Base-by-base conservation (phyloP, 2,888 invertebrate species). In the Dioctria linearis region DNA sequence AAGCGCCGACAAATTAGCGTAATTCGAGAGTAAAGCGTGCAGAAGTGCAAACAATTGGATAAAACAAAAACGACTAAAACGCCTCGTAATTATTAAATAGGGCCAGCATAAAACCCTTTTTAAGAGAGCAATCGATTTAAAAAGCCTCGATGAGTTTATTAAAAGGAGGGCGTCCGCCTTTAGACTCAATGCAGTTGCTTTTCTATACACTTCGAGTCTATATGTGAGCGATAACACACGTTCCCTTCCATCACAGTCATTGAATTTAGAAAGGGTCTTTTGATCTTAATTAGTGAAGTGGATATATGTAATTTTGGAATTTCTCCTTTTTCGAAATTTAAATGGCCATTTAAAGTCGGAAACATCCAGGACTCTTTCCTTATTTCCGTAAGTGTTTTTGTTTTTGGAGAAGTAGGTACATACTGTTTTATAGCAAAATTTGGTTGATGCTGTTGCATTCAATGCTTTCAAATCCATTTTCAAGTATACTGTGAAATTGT, bases 21-120 rank as follows among this genome's bases (percentile, higher is more conserved):
- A n/a, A 61, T 61, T 11, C 39, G 37, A 25, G 61, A 25, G 61
- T n/a, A 25, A 61, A 54, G 54, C 54, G 54, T 54, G 54, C 54
- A 54, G 54, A 54, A 54, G 54, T 61, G 39, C 61, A 39, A 61
- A 61, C 61, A 61, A 25, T 8, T 8, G 61, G 61, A 61, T 61
- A 61, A 61, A 61, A 39, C 61, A 25, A 61, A 25, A 39, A 39
- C 61, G 61, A 6, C 5, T 6, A 39, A 39, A 39, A 25, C 61
- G 39, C 5, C 25, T 25, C 61, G 1, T 61, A 25, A 61, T 61
- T 61, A 61, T 39, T 6, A 61, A 61, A 11, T 11, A 61, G 61
- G 37, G 37, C 61, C 11, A 61, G 37, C 37, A 39, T 61, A 5
- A 39, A 61, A 61, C 37, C 61, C 37, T 61, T 61, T 61, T 54